These are phyloP conservation scores for Neosilurus hyrtlii DNA, from an alignment of 2,797 vertebrate species.

Conservation along the genomic window DNA sequence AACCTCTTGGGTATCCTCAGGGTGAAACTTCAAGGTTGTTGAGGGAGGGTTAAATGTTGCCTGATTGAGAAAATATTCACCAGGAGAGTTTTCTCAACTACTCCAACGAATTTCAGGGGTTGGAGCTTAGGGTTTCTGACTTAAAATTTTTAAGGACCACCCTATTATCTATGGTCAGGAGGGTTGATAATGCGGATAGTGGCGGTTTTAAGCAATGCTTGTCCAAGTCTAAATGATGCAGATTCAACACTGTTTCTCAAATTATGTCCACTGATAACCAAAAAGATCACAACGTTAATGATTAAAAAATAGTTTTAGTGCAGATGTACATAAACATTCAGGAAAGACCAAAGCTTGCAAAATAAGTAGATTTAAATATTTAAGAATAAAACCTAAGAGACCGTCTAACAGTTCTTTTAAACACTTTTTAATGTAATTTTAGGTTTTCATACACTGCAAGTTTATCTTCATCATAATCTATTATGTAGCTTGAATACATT, in stretches of 20 bases:
- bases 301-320: not conserved
- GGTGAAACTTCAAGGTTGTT: no score
- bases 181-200: not conserved
- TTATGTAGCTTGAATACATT: not conserved
- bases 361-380: not conserved
- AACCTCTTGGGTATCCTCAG: no score
- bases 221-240: not conserved
- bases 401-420: not conserved
- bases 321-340: not conserved
- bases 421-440: not conserved
- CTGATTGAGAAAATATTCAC: no score
- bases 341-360: not conserved
- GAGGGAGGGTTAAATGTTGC: no score
- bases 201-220: not conserved
- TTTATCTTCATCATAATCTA: not conserved
- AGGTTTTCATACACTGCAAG: not conserved
- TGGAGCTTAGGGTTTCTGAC: no score
- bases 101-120: no score
- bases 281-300: not conserved
- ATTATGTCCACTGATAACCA: not conserved
- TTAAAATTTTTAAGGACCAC: no score
- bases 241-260: not conserved
- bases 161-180: not conserved
- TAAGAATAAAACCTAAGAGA: not conserved
- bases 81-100: no score